These are phyloP conservation scores for Idris sp. DNA, from an alignment of 1,140 invertebrate genomes.

Conservation along the genomic window DNA sequence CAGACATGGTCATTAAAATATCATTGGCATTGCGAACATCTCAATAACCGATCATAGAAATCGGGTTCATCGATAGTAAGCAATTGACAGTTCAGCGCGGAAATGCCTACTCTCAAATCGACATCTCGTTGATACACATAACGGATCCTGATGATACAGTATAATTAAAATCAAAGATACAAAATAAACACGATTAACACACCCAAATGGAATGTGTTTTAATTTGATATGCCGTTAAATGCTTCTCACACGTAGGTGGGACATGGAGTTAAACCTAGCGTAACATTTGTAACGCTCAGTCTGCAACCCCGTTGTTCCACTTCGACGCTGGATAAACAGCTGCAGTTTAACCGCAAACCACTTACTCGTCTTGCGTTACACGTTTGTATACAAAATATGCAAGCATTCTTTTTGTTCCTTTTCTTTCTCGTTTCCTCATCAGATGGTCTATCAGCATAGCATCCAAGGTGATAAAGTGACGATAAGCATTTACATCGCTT, in stretches of 20 bases:
- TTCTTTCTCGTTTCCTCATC: neutral
- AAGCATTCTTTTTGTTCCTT: slow-evolving; percentile 1
- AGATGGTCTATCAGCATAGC: too few relatives aligned
- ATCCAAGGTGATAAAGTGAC: slow-evolving; percentile 22
- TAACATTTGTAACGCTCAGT: slow-evolving; percentile 44
- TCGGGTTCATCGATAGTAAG: neutral
- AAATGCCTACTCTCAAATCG: slow-evolving; percentile 5
- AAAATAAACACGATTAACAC: slow-evolving; percentile 11
- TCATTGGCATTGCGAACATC: neutral
- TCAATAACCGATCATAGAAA: slow-evolving; percentile 22
- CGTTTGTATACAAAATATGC: slow-evolving; percentile 35
- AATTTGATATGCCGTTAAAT: slow-evolving; percentile 55
- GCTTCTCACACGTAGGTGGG: slow-evolving; percentile 51
- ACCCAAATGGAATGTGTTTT: slow-evolving; percentile 43
- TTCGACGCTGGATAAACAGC: slow-evolving; percentile 46
- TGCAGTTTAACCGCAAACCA: slow-evolving; percentile 21
- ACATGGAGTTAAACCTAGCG: slow-evolving; percentile 55
- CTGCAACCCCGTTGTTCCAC: slow-evolving; percentile 58
- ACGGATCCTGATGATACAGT: slow-evolving; percentile 19
- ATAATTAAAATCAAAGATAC: slow-evolving; percentile 17
- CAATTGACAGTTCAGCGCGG: slow-evolving; percentile 6
- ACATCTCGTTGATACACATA: slow-evolving; percentile 23
- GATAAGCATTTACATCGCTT: slow-evolving; percentile 11
- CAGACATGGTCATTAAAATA: slow-evolving; percentile 21
- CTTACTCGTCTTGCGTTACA: slow-evolving; percentile 54